Evolutionary conservation across 2,113 vertebrate species (phyloP).

Genomic region (Dicerorhinus sumatrensis): DNA sequence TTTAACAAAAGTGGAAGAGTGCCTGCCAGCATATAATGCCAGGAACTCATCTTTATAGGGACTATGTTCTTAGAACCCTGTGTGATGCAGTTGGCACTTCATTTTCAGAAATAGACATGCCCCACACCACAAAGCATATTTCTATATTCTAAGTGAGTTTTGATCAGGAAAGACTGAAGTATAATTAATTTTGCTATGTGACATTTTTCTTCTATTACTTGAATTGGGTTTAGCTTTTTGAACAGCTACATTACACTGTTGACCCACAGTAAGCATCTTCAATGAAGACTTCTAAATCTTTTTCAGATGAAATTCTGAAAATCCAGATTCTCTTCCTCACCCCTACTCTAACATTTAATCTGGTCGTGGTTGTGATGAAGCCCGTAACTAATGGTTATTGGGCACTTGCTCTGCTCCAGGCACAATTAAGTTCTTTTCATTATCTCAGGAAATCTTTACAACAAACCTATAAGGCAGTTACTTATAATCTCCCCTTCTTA

Average conservation of each 20-base stretch:
- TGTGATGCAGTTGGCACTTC: not conserved
- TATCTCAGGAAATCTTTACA: slow-evolving; percentile 9
- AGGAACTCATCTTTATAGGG: not conserved
- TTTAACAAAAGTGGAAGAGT: slow-evolving; percentile 14
- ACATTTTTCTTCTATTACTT: not conserved
- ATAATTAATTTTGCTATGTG: not conserved
- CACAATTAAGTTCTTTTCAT: not conserved
- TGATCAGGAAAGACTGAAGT: not conserved
- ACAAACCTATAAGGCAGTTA: not conserved
- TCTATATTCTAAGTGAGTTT: slow-evolving; percentile 12
- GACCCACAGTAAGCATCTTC: not conserved
- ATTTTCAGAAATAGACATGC: not conserved
- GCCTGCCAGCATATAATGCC: not conserved
- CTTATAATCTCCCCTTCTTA: not conserved
- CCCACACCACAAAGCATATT: not conserved
- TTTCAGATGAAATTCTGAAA: slow-evolving; percentile 22
- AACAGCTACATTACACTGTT: not conserved
- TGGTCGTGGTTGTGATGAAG: not conserved
- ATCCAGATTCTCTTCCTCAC: not conserved
- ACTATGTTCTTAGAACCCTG: not conserved
- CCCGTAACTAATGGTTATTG: not conserved
- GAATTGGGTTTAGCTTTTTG: slow-evolving; percentile 18
- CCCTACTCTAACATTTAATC: not conserved
- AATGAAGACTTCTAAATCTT: not conserved
- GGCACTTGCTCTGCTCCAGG: not conserved